A percentile compares a stretch with the other conserved stretches of the same genome.
phyloP scores from a whole-genome alignment of 2,797 vertebrate species.

The Ptychobarbus kaznakovi region DNA sequence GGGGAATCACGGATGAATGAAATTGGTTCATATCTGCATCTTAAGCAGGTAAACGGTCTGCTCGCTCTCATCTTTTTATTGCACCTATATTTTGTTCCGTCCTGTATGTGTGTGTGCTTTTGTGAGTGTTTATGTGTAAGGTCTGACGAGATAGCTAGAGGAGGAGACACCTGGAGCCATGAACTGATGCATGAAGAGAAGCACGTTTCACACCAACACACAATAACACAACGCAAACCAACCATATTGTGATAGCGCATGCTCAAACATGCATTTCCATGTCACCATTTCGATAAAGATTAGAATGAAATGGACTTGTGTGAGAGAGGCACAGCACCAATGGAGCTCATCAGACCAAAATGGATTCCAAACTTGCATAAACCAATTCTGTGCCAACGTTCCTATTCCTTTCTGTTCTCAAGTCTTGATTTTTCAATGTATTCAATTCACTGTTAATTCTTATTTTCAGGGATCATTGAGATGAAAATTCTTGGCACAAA shows the following conservation, averaged over 20 bases:
- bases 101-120: background rate
- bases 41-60: conserved; percentile 10
- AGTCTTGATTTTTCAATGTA: conserved; percentile 1
- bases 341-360: background rate
- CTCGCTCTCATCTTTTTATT: conserved; percentile 1
- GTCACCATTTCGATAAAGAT: conserved; percentile 26
- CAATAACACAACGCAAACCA: background rate
- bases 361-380: background rate
- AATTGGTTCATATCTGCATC: conserved; percentile 35
- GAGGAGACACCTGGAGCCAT: conserved; percentile 44
- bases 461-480: background rate
- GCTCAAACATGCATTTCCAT: conserved; percentile 30
- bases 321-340: background rate
- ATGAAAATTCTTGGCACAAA: background rate
- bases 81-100: conserved; percentile 1
- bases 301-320: background rate
- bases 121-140: conserved; percentile 2
- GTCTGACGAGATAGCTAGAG: conserved; percentile 36
- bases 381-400: background rate
- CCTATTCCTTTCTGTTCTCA: background rate
- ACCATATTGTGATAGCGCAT: background rate
- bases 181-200: conserved; percentile 48
- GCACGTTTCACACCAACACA: conserved; percentile 16
- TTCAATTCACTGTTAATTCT: background rate
- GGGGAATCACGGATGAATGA: conserved; percentile 35